A percentile compares a stretch with the other conserved stretches of the same genome.
Conservation (phyloP, 1,140 invertebrate genomes). For the Periplaneta americana region DNA sequence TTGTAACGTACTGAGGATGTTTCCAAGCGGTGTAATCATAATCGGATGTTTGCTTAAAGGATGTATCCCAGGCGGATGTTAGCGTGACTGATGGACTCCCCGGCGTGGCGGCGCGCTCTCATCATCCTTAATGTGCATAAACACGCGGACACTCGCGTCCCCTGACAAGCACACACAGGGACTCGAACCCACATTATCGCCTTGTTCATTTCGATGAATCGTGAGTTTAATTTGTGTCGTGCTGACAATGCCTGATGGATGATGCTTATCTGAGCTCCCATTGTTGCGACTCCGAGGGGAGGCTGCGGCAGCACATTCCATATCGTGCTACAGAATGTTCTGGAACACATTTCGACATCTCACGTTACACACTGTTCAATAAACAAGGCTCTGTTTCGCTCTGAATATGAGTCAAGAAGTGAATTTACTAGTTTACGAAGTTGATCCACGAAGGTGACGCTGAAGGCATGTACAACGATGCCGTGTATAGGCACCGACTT, state of each 20-base stretch:
- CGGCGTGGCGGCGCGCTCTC: not conserved
- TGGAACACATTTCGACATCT: no score
- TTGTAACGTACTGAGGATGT: no score
- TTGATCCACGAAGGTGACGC: no score
- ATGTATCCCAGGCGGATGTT: no score
- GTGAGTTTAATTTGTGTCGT: not conserved
- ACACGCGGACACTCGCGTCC: not conserved
- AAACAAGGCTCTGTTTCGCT: no score
- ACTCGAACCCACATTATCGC: not conserved
- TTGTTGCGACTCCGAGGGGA: not conserved
- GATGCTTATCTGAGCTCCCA: not conserved
- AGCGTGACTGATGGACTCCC: not conserved
- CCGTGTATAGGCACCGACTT: no score
- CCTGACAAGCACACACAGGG: not conserved
- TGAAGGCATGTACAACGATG: no score
- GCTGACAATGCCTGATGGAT: not conserved
- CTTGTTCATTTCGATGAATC: not conserved
- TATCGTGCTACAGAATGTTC: not conserved
- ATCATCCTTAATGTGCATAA: not conserved
- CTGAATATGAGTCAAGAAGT: no score
- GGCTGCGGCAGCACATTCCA: not conserved
- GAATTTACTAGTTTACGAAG: no score
- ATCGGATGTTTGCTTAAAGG: no score
- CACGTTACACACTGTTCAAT: no score
- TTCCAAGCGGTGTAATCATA: no score